Conservation (phyloP, 2,888 invertebrate species). For the Caenorhabditis sulstoni region DNA sequence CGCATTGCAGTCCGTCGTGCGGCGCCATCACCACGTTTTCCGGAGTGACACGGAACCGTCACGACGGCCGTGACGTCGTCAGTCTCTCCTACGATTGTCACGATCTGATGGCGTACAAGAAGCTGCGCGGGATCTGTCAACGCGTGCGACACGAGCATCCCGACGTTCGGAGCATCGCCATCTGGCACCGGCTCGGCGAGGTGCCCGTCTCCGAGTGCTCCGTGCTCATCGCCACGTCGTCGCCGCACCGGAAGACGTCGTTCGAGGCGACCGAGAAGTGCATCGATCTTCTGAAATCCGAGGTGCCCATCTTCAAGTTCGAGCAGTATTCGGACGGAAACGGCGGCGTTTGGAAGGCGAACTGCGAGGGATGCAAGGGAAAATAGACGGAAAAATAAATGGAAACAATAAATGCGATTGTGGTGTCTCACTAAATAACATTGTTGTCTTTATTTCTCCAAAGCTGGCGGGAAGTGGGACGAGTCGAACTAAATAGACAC, state of each 20-base stretch:
- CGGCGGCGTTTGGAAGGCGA: conserved; percentile 34
- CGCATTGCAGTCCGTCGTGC: conserved; percentile 64
- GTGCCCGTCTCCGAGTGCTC: conserved; percentile 76
- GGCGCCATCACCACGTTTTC: conserved; percentile 77
- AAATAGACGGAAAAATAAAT: conserved; percentile 1
- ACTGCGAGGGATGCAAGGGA: conserved; percentile 11
- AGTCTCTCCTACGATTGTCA: conserved; percentile 76
- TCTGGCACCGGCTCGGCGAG: conserved; percentile 72
- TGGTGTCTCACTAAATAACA: not conserved
- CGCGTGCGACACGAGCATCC: conserved; percentile 59
- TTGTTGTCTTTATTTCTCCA: conserved; percentile 30
- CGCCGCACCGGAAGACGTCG: conserved; percentile 76
- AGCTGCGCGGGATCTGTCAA: conserved; percentile 38
- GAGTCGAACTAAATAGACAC: not conserved
- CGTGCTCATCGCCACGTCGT: conserved; percentile 75
- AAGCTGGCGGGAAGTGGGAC: conserved; percentile 18
- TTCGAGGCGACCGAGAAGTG: conserved; percentile 74
- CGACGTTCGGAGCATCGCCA: conserved; percentile 69
- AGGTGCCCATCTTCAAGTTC: conserved; percentile 75
- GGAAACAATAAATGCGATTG: not conserved
- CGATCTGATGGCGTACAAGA: conserved; percentile 76
- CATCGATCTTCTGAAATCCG: conserved; percentile 74
- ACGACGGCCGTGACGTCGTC: conserved; percentile 69
- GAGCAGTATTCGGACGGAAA: conserved; percentile 46
- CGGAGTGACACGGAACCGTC: conserved; percentile 74